A percentile compares a stretch with the other conserved stretches of the same genome.
Evolutionary conservation across 2,888 invertebrate genomes (phyloP).

Genomic region (Pseudococcus longispinus): DNA sequence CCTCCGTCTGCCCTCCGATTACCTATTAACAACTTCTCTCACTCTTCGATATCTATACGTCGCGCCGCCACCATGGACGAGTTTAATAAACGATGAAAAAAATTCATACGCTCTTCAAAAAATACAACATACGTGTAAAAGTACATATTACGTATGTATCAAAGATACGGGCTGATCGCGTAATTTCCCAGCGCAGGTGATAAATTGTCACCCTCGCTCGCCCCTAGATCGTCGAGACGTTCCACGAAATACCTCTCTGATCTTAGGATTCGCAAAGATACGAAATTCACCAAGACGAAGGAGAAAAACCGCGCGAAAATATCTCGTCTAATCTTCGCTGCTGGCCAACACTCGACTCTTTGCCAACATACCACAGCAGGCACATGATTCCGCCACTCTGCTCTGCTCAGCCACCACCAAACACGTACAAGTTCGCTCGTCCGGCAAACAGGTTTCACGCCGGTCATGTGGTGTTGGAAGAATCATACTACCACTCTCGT

Average conservation of each 20-base stretch:
- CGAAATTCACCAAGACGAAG: not conserved
- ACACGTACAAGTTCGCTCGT: slow-evolving; percentile 1
- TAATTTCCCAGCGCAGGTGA: not conserved
- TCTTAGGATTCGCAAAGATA: not conserved
- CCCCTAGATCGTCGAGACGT: not conserved
- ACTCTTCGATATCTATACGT: not conserved
- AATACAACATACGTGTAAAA: not conserved
- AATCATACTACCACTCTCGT: not conserved
- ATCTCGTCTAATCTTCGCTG: not conserved
- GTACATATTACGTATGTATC: not conserved
- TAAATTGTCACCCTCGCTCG: not conserved
- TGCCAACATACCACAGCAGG: not conserved
- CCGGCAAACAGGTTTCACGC: not conserved
- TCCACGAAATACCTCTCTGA: not conserved
- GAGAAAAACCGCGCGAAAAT: not conserved
- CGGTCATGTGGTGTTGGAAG: slow-evolving; percentile 5
- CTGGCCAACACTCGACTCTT: not conserved
- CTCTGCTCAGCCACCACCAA: not conserved
- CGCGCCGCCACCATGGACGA: not conserved
- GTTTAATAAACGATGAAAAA: slow-evolving; percentile 26
- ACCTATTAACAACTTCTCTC: not conserved
- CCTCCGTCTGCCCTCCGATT: not conserved
- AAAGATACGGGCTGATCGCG: not conserved
- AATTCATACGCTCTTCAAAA: not conserved
- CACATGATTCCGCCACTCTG: not conserved